These are phyloP conservation scores for Globodera ellingtonae DNA, from an alignment of 1,140 invertebrate genomes.

Conservation along the genomic window DNA sequence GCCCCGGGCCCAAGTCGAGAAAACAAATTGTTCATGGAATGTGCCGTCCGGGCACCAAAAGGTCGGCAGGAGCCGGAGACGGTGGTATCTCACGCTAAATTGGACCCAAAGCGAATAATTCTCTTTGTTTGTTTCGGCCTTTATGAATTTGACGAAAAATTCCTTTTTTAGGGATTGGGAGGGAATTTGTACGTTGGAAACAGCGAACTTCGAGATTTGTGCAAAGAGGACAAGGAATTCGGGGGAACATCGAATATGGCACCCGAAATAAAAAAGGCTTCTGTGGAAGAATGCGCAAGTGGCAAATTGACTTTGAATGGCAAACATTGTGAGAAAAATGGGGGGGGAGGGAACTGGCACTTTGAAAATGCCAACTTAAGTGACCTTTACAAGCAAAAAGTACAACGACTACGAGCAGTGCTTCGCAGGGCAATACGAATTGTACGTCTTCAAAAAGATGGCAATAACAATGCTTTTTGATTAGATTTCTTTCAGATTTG, in stretches of 20 bases:
- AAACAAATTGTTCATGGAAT: conserved; percentile 8
- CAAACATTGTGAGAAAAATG: background rate
- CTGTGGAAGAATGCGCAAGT: background rate
- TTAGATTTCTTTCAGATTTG: background rate
- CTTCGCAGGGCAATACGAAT: background rate
- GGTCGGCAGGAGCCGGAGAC: conserved; percentile 1
- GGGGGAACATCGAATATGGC: background rate
- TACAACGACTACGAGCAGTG: background rate
- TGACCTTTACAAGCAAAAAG: background rate
- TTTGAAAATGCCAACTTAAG: background rate
- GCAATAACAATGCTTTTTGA: background rate
- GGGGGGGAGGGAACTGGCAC: no score
- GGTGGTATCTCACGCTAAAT: background rate
- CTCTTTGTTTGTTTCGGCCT: background rate
- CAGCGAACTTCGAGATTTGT: background rate
- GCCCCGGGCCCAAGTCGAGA: background rate
- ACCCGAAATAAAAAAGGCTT: background rate
- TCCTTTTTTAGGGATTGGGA: background rate
- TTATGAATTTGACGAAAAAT: background rate
- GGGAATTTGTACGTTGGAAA: background rate
- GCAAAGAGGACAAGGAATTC: conserved; percentile 10
- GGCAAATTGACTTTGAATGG: background rate
- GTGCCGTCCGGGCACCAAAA: conserved; percentile 1
- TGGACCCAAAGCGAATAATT: background rate
- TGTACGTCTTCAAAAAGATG: background rate